A percentile compares a stretch with the other conserved stretches of the same genome.
Evolutionary conservation across 1,140 invertebrate species (phyloP).

Genomic region (Saccostrea echinata): DNA sequence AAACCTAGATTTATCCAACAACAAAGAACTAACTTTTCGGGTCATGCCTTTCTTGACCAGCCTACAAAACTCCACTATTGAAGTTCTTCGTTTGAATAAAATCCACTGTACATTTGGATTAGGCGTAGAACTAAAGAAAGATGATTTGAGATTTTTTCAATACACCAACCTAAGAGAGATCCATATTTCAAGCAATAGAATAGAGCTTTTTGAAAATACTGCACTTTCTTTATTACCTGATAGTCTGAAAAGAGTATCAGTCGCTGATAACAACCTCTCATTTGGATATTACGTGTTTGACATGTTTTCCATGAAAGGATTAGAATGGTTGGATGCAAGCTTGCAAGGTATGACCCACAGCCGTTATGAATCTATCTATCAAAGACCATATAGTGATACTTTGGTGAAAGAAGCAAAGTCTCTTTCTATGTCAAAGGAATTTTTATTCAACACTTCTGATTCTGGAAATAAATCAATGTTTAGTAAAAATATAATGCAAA

Average conservation of each 20-base stretch:
- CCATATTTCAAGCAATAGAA: slow-evolving; percentile 49
- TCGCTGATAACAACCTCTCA: slow-evolving; percentile 42
- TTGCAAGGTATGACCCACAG: background rate
- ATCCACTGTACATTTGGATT: slow-evolving; percentile 48
- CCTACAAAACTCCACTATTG: slow-evolving; percentile 40
- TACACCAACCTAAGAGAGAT: slow-evolving; percentile 45
- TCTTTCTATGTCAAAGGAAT: too few relatives aligned
- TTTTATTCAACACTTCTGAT: too few relatives aligned
- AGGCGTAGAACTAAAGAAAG: background rate
- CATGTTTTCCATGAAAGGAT: background rate
- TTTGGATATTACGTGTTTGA: slow-evolving; percentile 41
- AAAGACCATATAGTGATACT: too few relatives aligned
- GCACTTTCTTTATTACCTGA: background rate
- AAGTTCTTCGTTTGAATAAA: slow-evolving; percentile 43
- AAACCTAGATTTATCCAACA: slow-evolving; percentile 49
- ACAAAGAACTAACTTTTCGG: slow-evolving; percentile 34
- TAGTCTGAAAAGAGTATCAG: slow-evolving; percentile 30
- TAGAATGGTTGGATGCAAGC: background rate
- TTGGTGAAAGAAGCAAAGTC: too few relatives aligned
- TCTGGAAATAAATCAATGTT: too few relatives aligned
- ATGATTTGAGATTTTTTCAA: slow-evolving; percentile 20
- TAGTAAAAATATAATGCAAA: too few relatives aligned
- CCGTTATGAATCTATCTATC: background rate
- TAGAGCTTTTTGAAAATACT: slow-evolving; percentile 27
- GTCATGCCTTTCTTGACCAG: slow-evolving; percentile 36